These are phyloP conservation scores for Ennomos quercinarius DNA, from an alignment of 2,888 invertebrate genomes.

Conservation along the genomic window DNA sequence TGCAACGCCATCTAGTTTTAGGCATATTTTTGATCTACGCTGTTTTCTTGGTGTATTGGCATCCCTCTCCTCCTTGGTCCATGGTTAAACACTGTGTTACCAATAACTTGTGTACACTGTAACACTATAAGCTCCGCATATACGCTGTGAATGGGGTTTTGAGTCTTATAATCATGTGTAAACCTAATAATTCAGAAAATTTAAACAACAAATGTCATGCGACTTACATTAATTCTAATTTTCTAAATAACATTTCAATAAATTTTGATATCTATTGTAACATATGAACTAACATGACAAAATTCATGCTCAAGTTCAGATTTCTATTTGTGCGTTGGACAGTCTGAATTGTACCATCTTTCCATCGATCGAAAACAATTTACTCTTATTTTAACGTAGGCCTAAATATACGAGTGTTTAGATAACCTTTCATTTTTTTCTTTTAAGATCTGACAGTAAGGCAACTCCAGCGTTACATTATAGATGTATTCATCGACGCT, in stretches of 20 bases:
- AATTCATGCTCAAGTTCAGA: constrained; percentile 2
- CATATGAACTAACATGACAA: constrained; percentile 4
- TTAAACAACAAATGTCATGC: too few relatives aligned
- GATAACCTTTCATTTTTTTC: constrained; percentile 5
- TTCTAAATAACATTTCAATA: constrained; percentile 21
- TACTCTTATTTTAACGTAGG: constrained; percentile 4
- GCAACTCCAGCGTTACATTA: constrained; percentile 13
- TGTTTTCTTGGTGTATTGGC: too few relatives aligned
- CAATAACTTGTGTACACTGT: too few relatives aligned
- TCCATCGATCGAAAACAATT: not conserved
- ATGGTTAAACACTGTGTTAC: too few relatives aligned
- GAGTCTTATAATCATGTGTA: not conserved
- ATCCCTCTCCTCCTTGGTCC: too few relatives aligned
- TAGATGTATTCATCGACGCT: constrained; percentile 1
- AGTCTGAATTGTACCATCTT: constrained; percentile 7
- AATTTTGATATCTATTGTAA: constrained; percentile 8
- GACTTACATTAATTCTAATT: not conserved
- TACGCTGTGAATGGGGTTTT: too few relatives aligned
- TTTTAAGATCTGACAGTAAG: constrained; percentile 16
- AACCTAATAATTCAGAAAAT: not conserved
- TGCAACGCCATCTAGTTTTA: too few relatives aligned
- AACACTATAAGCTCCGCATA: too few relatives aligned
- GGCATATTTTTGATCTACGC: too few relatives aligned
- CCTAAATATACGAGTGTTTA: constrained; percentile 7
- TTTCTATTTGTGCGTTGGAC: constrained; percentile 18